Conservation (phyloP, 2,113 vertebrate genomes). For the Opisthocomus hoazin region DNA sequence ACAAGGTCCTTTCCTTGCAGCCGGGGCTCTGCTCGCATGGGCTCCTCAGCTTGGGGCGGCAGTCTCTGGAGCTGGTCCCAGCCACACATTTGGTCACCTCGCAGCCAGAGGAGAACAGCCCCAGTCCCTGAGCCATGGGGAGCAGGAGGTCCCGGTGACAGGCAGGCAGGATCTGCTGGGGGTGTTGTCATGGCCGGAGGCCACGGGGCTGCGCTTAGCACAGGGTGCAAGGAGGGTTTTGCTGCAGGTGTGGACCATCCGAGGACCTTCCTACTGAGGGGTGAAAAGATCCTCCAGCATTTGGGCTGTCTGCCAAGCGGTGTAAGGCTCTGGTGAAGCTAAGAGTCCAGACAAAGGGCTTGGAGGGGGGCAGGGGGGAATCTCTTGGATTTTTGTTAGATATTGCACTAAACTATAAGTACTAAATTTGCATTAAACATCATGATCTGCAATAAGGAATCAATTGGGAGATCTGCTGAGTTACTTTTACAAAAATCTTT, state of each 20-base stretch:
- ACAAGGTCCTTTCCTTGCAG: neutral
- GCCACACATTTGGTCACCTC: neutral
- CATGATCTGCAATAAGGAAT: neutral
- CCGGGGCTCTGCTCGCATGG: accelerated
- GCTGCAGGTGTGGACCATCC: neutral
- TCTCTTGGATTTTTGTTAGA: neutral
- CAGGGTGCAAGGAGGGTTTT: neutral
- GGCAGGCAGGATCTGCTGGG: neutral
- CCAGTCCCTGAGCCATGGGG: accelerated
- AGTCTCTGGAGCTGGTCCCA: neutral
- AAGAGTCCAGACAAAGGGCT: neutral
- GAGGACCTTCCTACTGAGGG: neutral
- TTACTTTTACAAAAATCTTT: neutral
- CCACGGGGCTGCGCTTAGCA: neutral
- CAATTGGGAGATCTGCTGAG: neutral
- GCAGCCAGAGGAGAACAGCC: neutral
- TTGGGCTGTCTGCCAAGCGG: neutral
- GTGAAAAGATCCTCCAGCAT: neutral
- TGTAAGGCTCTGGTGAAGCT: accelerated
- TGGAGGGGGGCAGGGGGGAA: neutral
- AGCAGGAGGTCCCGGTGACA: neutral
- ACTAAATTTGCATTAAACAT: neutral
- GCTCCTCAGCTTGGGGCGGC: neutral
- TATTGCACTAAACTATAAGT: neutral
- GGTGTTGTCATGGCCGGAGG: neutral